Evolutionary conservation across 2,113 vertebrate species (phyloP).

Genomic region (Mixornis gularis): DNA sequence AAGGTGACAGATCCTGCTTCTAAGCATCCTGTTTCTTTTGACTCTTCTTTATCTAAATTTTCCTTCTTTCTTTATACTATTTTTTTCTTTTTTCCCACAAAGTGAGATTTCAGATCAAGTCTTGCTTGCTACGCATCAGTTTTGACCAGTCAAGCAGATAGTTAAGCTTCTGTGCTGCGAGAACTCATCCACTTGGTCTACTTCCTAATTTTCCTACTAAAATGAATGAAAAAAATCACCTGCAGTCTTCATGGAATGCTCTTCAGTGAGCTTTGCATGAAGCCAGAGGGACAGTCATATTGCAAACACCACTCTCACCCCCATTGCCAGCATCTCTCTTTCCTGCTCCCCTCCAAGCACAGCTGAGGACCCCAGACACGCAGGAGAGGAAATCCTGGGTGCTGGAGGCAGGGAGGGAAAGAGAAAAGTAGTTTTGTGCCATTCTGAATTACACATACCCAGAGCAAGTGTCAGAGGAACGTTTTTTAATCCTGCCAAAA

Average conservation of each 20-base stretch:
- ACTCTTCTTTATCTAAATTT: background rate
- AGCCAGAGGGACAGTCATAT: background rate
- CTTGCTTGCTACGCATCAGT: background rate
- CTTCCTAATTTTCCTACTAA: background rate
- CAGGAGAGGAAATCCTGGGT: background rate
- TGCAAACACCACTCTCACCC: background rate
- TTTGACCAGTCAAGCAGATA: background rate
- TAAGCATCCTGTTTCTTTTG: background rate
- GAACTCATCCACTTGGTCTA: background rate
- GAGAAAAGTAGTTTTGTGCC: background rate
- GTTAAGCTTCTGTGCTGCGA: background rate
- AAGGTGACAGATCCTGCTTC: background rate
- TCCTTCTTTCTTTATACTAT: background rate
- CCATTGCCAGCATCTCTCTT: accelerated
- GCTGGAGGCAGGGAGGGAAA: background rate
- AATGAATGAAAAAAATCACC: background rate
- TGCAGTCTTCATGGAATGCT: background rate
- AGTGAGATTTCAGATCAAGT: background rate
- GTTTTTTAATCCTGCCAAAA: background rate
- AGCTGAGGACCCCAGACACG: background rate
- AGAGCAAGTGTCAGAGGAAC: background rate
- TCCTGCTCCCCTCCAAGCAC: background rate
- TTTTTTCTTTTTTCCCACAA: background rate
- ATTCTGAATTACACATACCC: background rate
- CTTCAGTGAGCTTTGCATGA: background rate